Evolutionary conservation across 2,113 vertebrate genomes (phyloP), one percentile per base, ranked within the genome.

Genomic region (Eptesicus fuscus): DNA sequence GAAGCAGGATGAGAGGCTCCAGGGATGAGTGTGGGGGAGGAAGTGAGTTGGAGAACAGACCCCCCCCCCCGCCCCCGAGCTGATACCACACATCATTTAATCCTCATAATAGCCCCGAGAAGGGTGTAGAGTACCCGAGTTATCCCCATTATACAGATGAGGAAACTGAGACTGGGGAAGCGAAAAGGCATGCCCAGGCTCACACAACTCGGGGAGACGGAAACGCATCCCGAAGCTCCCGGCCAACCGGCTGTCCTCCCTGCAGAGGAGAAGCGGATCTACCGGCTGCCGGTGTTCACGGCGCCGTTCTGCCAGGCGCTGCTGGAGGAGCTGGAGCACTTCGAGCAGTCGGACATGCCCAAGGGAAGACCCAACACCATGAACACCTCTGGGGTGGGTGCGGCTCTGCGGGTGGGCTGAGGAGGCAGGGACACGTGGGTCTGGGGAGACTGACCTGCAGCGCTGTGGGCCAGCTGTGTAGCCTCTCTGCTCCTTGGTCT

Each of bases 321-420:
- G 91, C 85, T 99, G 92, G 98, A 99, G 76, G 99, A 99, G 97
- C 98, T 99, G 96, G 99, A 99, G 95, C 98, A 99, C 97, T 99
- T 99, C 87, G 99, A 99, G 97, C 98, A 94, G 93, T 99, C 99
- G 0, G 98, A 99, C 7, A 98, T 99, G 95, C 99, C 99, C 0
- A 99, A 99, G 96, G 99, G 99, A 93, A 98, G 99, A 90, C 99
- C 99, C 74, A 99, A 99, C 98, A 99, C 99, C 73, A 99, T 99
- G 99, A 99, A 99, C 97, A 99, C 99, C 97, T 99, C 99, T 0
- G 99, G 99, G 99, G 99, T 99, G 98, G 94, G 95, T 93, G 69
- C 90, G 80, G 80, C 22, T 11, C 37, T 25, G 12, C 51, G 5
- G 0, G 16, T 0, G 32, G 7, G 30, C 63, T 0, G 9, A 32